A percentile compares a stretch with the other conserved stretches of the same genome.
Evolutionary conservation across 1,140 invertebrate genomes (phyloP).

Genomic region (Drosophila pectinifera): DNA sequence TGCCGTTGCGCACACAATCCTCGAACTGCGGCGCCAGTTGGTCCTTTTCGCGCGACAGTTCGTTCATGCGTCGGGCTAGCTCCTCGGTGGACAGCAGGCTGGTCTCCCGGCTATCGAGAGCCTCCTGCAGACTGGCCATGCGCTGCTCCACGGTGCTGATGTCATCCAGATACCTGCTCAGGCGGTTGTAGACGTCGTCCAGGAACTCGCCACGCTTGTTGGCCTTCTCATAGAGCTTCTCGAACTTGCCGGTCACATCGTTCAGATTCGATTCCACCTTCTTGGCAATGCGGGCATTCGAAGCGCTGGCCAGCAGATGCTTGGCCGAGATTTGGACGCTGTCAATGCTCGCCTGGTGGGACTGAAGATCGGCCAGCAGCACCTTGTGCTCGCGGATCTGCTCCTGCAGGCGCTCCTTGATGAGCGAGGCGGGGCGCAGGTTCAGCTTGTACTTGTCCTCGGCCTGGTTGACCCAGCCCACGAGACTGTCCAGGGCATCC

Average conservation of each 20-base stretch:
- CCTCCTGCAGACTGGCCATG: slow-evolving; percentile 90
- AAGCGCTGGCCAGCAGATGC: slow-evolving; percentile 92
- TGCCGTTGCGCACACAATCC: slow-evolving; percentile 92
- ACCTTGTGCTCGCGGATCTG: slow-evolving; percentile 93
- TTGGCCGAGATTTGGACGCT: slow-evolving; percentile 91
- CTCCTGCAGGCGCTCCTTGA: slow-evolving; percentile 95
- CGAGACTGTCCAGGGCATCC: slow-evolving; percentile 94
- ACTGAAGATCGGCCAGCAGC: slow-evolving; percentile 93
- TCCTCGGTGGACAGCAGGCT: slow-evolving; percentile 89
- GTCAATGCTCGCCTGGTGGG: slow-evolving; percentile 93
- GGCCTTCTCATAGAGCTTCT: slow-evolving; percentile 93
- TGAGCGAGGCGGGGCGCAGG: slow-evolving; percentile 93
- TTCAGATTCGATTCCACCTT: slow-evolving; percentile 94
- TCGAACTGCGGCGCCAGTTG: slow-evolving; percentile 88
- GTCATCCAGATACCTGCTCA: slow-evolving; percentile 90
- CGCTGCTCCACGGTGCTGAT: slow-evolving; percentile 89
- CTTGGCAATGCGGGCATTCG: slow-evolving; percentile 94
- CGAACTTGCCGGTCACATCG: slow-evolving; percentile 93
- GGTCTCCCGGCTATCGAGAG: slow-evolving; percentile 90
- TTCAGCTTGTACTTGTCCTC: slow-evolving; percentile 93
- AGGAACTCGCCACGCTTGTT: slow-evolving; percentile 92
- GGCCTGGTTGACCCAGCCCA: slow-evolving; percentile 93
- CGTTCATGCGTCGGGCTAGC: slow-evolving; percentile 88
- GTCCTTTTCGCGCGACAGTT: slow-evolving; percentile 85
- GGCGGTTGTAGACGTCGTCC: slow-evolving; percentile 90